Base-by-base conservation (phyloP, 2,888 invertebrate species). In the Tetranychus truncatus region DNA sequence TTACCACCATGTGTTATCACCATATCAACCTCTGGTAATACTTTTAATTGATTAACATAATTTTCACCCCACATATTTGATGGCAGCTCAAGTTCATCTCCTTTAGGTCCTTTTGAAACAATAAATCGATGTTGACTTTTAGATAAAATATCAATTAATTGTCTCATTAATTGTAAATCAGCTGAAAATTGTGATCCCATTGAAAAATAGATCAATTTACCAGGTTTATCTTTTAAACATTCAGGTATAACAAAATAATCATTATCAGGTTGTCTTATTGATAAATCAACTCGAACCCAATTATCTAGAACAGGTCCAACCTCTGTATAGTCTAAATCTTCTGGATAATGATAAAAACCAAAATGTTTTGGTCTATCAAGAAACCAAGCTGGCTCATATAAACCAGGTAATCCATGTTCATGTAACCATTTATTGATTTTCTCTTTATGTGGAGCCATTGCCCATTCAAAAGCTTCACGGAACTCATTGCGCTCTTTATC, bases 1-100 rank as follows among this genome's bases (percentile, higher is more conserved):
- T 75, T 75, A 7, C 75, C 75, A 34, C 75, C 75, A 71, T 75
- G 75, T n/a, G 69, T 74, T 6, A 75, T 73, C 20, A 69, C 73
- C 73, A 75, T 20, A 20, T 75, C 74, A 9, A 74, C 73, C 8
- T 21, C 6, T 9, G 66, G 66, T 11, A 75, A 44, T 9, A 75
- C 69, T n/a, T 67, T n/a, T 6, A 66, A 7, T 66, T 76, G 76
- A 9, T 76, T 72, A 18, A 76, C 21, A 71, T 21, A 72, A 11
- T 21, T 46, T 20, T 75, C 75, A 46, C 76, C 76, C 72, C 72
- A 73, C 73, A 75, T 72, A 67, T 76, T 72, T n/a, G 15, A 18
- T 20, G 72, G 45, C 20, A 72, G 9, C 6, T 72, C 44, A n/a
- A 45, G 46, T 72, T 72, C n/a, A 45, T 72, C 72, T n/a, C 72